Conservation (phyloP, 2,797 vertebrate genomes). For the Chlorospingus flavigularis region DNA sequence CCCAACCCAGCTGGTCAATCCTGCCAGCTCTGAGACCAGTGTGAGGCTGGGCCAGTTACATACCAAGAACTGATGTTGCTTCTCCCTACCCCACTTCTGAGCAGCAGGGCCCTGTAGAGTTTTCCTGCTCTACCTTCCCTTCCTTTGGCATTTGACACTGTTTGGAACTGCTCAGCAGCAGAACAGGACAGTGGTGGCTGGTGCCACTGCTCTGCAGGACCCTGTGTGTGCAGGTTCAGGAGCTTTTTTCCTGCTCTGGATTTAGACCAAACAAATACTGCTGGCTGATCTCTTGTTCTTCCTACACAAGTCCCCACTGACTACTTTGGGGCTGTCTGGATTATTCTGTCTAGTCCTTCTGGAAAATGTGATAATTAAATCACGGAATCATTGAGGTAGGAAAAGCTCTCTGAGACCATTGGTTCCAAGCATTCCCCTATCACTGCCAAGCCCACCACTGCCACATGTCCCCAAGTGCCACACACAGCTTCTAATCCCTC, state of each 20-base stretch:
- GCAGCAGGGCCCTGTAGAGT: background rate
- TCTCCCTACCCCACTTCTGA: background rate
- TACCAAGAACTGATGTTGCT: background rate
- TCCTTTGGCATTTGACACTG: background rate
- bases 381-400: background rate
- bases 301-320: background rate
- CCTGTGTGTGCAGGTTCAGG: fast-evolving
- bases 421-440: background rate
- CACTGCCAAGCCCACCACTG: background rate
- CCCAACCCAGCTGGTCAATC: background rate
- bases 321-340: background rate
- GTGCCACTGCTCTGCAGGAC: background rate
- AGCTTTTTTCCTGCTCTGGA: background rate
- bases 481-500: background rate
- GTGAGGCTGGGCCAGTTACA: background rate
- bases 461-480: background rate
- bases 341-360: background rate
- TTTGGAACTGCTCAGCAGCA: background rate
- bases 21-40: background rate
- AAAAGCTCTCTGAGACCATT: background rate
- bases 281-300: background rate
- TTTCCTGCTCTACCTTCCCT: background rate
- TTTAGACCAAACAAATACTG: background rate
- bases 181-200: background rate
- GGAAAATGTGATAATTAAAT: background rate